Base-by-base conservation (phyloP, 2,888 invertebrate species). In the Ypsolopha sequella region DNA sequence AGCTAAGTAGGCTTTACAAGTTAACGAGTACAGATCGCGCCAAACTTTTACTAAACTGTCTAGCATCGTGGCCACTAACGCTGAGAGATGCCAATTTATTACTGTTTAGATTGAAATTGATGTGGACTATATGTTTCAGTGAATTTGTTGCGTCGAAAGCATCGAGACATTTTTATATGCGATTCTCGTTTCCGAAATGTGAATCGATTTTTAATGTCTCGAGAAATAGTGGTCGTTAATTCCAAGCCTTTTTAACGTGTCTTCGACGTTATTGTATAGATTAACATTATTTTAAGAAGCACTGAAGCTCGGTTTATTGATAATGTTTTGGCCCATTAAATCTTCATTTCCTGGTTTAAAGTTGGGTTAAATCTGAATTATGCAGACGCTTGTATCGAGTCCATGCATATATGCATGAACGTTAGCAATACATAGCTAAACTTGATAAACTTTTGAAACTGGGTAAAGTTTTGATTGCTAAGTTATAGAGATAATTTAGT, bases 31-130 rank as follows among this genome's bases (percentile, higher is more conserved):
- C n/a, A n/a, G n/a, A n/a, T n/a, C n/a, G n/a, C n/a, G n/a, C n/a
- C n/a, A 84, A 82, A 78, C 82, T 79, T 80, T 78, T 82, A 81
- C 85, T 84, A 85, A 76, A 78, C 79, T 70, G 77, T 77, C 80
- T 75, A 75, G 75, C 76, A 65, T 66, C 66, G 58, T 59, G 64
- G 61, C 48, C 57, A 59, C 66, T 65, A 62, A 62, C 56, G 80
- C 66, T 75, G 81, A 80, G 79, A 80, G 82, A 82, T 71, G 79
- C 80, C 81, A 84, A 86, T 85, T 86, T 86, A 86, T 85, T 81
- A 78, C 68, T 81, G 81, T 85, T 85, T 86, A 71, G 73, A 85
- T 85, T 80, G 79, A 81, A 85, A 86, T 82, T 80, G 85, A 86
- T 84, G 84, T 80, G 63, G 68, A 70, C 73, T 65, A 84, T 86